These are phyloP conservation scores for Torymus auratus DNA, from an alignment of 2,888 invertebrate genomes.

Conservation along the genomic window DNA sequence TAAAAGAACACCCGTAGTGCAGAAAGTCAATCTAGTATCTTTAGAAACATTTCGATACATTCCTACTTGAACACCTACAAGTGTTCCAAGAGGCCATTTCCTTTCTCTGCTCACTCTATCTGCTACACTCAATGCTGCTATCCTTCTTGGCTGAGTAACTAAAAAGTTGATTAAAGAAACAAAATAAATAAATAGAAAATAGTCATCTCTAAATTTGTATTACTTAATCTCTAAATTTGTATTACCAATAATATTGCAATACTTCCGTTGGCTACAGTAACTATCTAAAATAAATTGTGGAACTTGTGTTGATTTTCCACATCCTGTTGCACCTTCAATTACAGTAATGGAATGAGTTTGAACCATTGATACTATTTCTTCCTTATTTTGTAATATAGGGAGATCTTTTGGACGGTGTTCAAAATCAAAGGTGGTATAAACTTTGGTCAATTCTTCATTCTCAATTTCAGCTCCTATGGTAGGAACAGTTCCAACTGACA, in stretches of 20 bases:
- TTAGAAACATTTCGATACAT: slow-evolving; percentile 80
- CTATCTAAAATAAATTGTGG: slow-evolving; percentile 95
- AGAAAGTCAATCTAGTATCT: slow-evolving; percentile 89
- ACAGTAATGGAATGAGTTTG: slow-evolving; percentile 85
- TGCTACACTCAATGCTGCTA: slow-evolving; percentile 95
- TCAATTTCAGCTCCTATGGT: slow-evolving; percentile 61
- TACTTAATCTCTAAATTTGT: slow-evolving; percentile 27
- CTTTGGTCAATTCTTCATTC: slow-evolving; percentile 63
- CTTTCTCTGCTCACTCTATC: slow-evolving; percentile 90
- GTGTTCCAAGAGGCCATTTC: slow-evolving; percentile 87
- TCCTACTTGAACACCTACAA: slow-evolving; percentile 94
- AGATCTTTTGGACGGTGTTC: slow-evolving; percentile 66
- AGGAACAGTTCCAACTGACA: slow-evolving; percentile 68
- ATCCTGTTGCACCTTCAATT: slow-evolving; percentile 95
- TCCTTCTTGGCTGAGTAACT: slow-evolving; percentile 95
- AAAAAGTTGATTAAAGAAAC: background rate
- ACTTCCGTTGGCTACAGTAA: slow-evolving; percentile 80
- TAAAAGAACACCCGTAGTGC: slow-evolving; percentile 92
- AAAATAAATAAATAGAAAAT: background rate
- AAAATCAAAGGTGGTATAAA: slow-evolving; percentile 73
- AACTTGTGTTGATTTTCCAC: slow-evolving; percentile 93
- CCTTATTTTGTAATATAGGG: slow-evolving; percentile 66
- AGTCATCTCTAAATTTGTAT: slow-evolving; percentile 3
- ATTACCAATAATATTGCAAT: slow-evolving; percentile 86
- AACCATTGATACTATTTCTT: slow-evolving; percentile 84